Conservation (phyloP, 2,797 vertebrate species). For the Clarias fuscus region DNA sequence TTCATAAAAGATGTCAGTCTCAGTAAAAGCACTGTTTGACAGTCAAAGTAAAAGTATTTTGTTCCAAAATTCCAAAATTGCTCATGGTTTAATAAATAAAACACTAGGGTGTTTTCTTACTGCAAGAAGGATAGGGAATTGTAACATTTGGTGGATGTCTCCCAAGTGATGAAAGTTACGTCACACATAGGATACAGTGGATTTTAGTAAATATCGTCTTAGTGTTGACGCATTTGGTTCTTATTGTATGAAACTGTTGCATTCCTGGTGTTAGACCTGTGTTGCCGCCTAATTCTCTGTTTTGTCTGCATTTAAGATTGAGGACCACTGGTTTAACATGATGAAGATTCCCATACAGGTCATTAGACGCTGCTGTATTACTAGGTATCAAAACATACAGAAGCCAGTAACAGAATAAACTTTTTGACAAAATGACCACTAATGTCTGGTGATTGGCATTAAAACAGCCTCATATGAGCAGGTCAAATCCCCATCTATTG, state of each 20-base stretch:
- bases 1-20: background rate
- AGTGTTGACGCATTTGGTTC: background rate
- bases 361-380: background rate
- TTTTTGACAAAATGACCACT: background rate
- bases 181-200: too few species aligned
- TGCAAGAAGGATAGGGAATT: background rate
- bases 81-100: background rate
- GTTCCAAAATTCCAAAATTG: background rate
- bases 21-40: background rate
- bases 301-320: background rate
- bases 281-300: background rate
- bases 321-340: background rate
- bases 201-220: background rate
- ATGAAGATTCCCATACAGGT: background rate
- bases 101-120: background rate
- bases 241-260: background rate
- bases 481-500: background rate
- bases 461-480: background rate
- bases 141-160: background rate
- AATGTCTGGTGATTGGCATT: background rate
- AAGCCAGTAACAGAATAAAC: background rate
- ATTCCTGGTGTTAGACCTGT: background rate
- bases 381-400: background rate
- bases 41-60: background rate
- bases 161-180: background rate